Conservation (phyloP, 2,113 vertebrate genomes). For the Forbesichthys agassizii region DNA sequence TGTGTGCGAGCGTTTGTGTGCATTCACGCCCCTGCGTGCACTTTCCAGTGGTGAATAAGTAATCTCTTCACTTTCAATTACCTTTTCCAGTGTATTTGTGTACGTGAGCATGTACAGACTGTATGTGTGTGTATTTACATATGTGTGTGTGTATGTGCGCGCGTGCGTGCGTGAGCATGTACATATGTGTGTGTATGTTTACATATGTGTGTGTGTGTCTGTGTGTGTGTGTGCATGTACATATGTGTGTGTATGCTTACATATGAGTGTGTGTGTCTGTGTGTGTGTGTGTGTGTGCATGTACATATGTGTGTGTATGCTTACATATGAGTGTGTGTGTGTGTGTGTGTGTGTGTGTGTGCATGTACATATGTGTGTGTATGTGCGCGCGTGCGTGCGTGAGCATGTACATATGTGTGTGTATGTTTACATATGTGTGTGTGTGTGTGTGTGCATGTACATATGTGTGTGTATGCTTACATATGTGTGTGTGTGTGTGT, state of each 20-base stretch:
- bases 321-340: neutral
- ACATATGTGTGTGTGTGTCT: neutral
- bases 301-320: too few species aligned
- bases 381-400: neutral
- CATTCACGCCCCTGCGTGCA: neutral
- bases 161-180: too few species aligned
- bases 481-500: neutral
- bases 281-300: neutral
- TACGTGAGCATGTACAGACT: neutral
- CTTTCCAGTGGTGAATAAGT: too few species aligned
- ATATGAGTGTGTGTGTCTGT: neutral
- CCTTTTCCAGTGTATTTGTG: neutral
- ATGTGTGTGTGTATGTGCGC: too few species aligned
- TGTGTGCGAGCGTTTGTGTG: neutral
- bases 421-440: too few species aligned
- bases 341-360: conserved; percentile 1
- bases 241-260: too few species aligned
- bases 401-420: too few species aligned
- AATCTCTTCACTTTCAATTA: too few species aligned
- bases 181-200: too few species aligned
- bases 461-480: neutral
- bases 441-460: neutral
- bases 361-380: too few species aligned
- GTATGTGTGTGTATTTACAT: too few species aligned
- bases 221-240: neutral